Percentiles rank a stretch among this genome's conserved stretches.
Evolutionary conservation across 2,113 vertebrate species (phyloP).

Genomic region (Barbus barbus): DNA sequence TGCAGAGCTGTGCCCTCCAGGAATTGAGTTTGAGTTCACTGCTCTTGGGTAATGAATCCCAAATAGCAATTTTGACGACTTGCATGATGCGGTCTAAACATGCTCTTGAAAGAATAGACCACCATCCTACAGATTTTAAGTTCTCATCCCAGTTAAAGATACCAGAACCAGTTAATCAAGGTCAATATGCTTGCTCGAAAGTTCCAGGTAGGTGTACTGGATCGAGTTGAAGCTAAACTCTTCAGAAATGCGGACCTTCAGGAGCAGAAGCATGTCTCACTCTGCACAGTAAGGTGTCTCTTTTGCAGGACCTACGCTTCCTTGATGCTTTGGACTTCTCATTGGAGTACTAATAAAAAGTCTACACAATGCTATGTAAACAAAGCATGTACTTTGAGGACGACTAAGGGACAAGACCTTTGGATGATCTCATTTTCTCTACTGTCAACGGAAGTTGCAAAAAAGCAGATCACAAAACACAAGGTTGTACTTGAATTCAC

Average conservation of each 20-base stretch:
- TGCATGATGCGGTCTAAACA: background rate
- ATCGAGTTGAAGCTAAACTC: no score
- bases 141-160: background rate
- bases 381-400: no score
- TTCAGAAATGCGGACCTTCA: background rate
- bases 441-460: background rate
- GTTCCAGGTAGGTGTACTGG: background rate
- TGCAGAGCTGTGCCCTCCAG: no score
- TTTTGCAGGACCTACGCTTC: background rate
- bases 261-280: background rate
- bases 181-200: background rate
- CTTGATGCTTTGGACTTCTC: background rate
- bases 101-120: background rate
- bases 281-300: background rate
- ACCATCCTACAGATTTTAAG: background rate
- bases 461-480: background rate
- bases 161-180: background rate
- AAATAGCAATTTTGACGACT: background rate
- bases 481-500: background rate
- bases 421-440: background rate
- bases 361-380: background rate
- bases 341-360: background rate
- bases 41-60: background rate
- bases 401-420: background rate
- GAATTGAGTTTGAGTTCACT: no score